phyloP scores from a whole-genome alignment of 2,797 vertebrate genomes.

The Amblyraja radiata region DNA sequence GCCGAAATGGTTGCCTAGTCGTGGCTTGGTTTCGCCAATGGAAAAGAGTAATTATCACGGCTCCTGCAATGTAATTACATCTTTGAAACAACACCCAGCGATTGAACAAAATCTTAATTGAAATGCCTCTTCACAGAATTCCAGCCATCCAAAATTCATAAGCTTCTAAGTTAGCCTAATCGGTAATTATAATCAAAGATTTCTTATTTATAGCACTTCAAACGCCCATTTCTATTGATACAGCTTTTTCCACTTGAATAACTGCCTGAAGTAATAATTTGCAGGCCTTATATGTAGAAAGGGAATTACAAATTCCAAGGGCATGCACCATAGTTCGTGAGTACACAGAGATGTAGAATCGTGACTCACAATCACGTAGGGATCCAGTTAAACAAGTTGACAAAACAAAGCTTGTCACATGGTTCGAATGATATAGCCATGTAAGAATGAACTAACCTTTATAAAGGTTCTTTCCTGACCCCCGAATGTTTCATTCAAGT shows the following conservation, averaged over 20 bases:
- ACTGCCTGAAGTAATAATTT: conserved; percentile 14
- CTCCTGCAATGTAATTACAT: not conserved
- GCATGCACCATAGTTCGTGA: not conserved
- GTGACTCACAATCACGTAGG: not conserved
- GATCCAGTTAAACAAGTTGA: not conserved
- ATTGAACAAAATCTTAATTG: not conserved
- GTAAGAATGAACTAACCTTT: not conserved
- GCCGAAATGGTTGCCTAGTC: too few species aligned
- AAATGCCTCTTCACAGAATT: not conserved
- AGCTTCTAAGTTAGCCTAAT: not conserved
- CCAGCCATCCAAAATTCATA: conserved; percentile 7
- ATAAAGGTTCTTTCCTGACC: not conserved
- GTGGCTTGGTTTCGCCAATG: too few species aligned
- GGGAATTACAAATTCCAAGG: not conserved
- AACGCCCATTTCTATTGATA: conserved; percentile 31
- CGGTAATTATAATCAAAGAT: conserved; percentile 26
- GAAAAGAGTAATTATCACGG: not conserved
- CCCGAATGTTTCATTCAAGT: not conserved
- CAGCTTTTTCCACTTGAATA: conserved; percentile 30
- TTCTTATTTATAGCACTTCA: conserved; percentile 26
- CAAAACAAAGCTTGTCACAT: not conserved
- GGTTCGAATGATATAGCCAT: not conserved
- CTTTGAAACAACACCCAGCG: not conserved
- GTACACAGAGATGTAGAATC: conserved; percentile 13
- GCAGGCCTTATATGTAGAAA: conserved; percentile 10